Evolutionary conservation across 2,888 invertebrate genomes (phyloP), one percentile per base, ranked within the genome.

Genomic region (Celastrina argiolus): DNA sequence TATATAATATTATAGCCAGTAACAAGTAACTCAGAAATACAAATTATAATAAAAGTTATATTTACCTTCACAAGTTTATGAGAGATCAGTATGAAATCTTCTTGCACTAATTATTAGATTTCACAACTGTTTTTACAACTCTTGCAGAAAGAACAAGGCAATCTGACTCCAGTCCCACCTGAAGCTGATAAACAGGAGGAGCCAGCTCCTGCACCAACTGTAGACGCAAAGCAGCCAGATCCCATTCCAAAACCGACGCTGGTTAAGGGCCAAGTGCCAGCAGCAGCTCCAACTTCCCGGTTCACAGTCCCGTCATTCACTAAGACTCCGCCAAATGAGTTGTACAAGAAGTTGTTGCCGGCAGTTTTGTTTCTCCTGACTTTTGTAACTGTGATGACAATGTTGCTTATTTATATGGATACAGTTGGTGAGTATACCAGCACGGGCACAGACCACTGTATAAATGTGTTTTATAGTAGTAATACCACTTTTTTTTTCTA

Each of bases 371-470:
- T 96, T 86, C 92, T 96, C 72, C 88, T 95, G 70, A 95, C 96
- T 10, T 96, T 96, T 87, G 95, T 95, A 68, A 95, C 95, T 36
- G 96, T 96, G 36, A 95, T 96, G 94, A 94, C 95, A 12, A 92
- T 95, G 78, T 91, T 96, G 72, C 92, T 96, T 58, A 93, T 96
- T 73, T 96, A 96, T 83, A 96, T 96, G 94, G 95, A 96, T 82
- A 95, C 95, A 74, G 95, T 94, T 86, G 95, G 96, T 96, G 84
- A 92, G 89, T 79, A 45, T 26, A 26, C 36, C 34, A 36, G 4
- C n/a, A n/a, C n/a, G n/a, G n/a, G n/a, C n/a, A n/a, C n/a, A n/a
- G n/a, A n/a, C n/a, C n/a, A n/a, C n/a, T n/a, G n/a, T n/a, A n/a
- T n/a, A n/a, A n/a, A n/a, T n/a, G n/a, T n/a, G n/a, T n/a, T n/a